phyloP scores from a whole-genome alignment of 2,888 invertebrate species.

The Gasteruption jaculator region DNA sequence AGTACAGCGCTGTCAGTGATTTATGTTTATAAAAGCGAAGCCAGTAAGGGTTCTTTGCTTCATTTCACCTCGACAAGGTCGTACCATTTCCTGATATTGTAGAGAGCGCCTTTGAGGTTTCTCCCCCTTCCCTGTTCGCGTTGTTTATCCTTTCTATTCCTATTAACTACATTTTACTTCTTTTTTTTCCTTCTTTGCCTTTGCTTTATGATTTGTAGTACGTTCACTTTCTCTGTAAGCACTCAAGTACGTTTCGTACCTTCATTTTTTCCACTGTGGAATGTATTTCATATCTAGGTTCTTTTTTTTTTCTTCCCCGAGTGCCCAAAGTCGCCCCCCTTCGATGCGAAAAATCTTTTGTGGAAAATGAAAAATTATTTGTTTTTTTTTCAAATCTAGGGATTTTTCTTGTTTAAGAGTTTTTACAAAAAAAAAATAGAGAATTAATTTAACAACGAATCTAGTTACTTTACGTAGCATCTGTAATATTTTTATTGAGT shows the following conservation, averaged over 20 bases:
- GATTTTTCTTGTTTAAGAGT: too few relatives aligned
- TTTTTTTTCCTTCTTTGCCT: constrained; percentile 3
- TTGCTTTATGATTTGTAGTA: constrained; percentile 7
- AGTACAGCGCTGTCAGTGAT: constrained; percentile 5
- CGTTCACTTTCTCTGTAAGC: background rate
- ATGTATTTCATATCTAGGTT: constrained; percentile 4
- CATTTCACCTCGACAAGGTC: constrained; percentile 35
- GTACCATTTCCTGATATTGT: constrained; percentile 28
- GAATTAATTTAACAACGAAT: too few relatives aligned
- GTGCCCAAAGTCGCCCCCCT: background rate
- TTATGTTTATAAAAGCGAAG: constrained; percentile 19
- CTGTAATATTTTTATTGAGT: too few relatives aligned
- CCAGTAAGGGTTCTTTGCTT: constrained; percentile 34
- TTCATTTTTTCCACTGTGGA: too few relatives aligned
- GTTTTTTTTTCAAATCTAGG: too few relatives aligned
- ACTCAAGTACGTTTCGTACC: too few relatives aligned
- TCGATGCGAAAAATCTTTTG: too few relatives aligned
- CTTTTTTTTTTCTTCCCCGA: constrained; percentile 9
- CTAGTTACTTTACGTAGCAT: too few relatives aligned
- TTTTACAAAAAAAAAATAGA: too few relatives aligned
- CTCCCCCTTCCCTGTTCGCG: constrained; percentile 15
- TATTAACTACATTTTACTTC: constrained; percentile 8
- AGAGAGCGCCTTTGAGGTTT: constrained; percentile 28
- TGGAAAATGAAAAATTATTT: too few relatives aligned
- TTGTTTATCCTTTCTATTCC: constrained; percentile 10